A percentile compares a stretch with the other conserved stretches of the same genome.
Conservation (phyloP, 2,797 vertebrate species). For the Onychomys torridus region DNA sequence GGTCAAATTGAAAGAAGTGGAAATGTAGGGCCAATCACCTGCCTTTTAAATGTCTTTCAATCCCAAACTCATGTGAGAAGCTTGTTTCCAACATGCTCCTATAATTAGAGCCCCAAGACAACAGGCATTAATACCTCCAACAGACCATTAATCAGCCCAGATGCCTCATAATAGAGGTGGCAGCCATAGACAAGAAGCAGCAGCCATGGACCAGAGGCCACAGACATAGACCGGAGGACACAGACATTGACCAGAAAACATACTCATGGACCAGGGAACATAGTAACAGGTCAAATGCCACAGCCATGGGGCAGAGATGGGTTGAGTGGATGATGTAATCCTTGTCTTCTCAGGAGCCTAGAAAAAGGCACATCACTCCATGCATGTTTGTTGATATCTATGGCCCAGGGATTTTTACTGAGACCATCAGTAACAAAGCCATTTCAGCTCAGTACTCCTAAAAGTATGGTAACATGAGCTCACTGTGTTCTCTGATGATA, state of each 20-base stretch:
- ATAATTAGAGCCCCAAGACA: conserved; percentile 85
- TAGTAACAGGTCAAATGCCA: not conserved
- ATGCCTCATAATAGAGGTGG: conserved; percentile 75
- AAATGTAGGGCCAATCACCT: conserved; percentile 76
- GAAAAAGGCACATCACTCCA: conserved; percentile 58
- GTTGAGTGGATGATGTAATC: conserved; percentile 79
- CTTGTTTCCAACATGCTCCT: conserved; percentile 82
- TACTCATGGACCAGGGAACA: not conserved
- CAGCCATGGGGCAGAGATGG: conserved; percentile 6
- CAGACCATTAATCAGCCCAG: conserved; percentile 85
- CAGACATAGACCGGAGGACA: not conserved
- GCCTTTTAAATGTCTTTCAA: conserved; percentile 84
- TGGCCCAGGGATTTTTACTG: not conserved
- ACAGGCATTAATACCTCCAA: conserved; percentile 80
- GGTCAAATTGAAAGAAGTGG: conserved; percentile 82
- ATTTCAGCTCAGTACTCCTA: not conserved
- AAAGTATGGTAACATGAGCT: not conserved
- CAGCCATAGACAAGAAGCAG: conserved; percentile 28
- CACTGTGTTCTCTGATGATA: not conserved
- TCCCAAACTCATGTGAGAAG: conserved; percentile 81
- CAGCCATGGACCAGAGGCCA: not conserved
- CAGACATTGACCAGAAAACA: not conserved
- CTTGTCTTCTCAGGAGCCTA: conserved; percentile 79
- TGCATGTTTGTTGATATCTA: conserved; percentile 25
- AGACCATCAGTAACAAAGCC: conserved; percentile 11